Percentiles rank a stretch among this genome's conserved stretches.
phyloP scores from a whole-genome alignment of 2,113 vertebrate genomes.

The Catharus fuscescens region DNA sequence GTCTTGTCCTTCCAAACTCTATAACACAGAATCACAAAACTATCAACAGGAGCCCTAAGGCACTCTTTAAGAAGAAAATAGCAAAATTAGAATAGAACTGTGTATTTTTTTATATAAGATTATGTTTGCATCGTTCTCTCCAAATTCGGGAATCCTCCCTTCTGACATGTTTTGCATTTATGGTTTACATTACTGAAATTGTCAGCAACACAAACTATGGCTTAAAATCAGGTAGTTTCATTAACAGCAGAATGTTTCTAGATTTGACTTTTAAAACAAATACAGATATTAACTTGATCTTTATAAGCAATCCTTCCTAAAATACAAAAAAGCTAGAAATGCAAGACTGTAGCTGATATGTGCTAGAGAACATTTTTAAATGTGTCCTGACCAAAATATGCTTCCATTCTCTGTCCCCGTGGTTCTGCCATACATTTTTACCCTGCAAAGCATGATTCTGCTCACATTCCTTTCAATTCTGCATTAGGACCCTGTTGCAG shows the following conservation, averaged over 20 bases:
- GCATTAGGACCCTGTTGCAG: not conserved
- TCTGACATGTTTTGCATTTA: not conserved
- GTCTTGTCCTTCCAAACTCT: not conserved
- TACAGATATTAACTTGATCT: not conserved
- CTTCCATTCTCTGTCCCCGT: not conserved
- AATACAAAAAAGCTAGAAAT: not conserved
- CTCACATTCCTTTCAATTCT: not conserved
- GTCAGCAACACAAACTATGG: accelerated
- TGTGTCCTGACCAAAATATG: not conserved
- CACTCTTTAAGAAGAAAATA: not conserved
- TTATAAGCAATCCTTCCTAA: not conserved
- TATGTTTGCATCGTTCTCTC: not conserved
- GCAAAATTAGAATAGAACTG: not conserved
- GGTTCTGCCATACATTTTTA: not conserved
- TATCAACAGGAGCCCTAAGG: not conserved
- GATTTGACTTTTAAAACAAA: not conserved
- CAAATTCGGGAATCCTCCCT: not conserved
- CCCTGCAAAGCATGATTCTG: not conserved
- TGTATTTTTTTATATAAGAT: not conserved
- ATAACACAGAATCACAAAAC: not conserved
- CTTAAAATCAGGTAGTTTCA: not conserved
- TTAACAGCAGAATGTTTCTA: not conserved
- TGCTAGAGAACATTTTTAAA: not conserved
- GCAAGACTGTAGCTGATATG: not conserved
- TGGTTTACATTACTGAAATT: not conserved